A percentile compares a stretch with the other conserved stretches of the same genome.
phyloP scores from a whole-genome alignment of 2,797 vertebrate genomes.

The Syngnathus acus region DNA sequence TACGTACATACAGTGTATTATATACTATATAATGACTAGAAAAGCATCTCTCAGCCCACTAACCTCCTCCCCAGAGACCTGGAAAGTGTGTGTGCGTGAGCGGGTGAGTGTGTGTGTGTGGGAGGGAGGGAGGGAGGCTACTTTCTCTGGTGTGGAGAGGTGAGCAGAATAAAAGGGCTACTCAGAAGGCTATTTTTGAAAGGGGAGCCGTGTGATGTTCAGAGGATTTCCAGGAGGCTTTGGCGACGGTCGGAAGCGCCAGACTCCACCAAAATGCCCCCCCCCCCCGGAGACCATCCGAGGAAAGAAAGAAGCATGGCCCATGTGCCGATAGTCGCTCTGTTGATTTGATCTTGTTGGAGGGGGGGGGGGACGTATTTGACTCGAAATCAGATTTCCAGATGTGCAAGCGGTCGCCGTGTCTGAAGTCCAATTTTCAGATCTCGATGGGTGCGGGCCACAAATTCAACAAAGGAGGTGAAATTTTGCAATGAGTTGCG shows the following conservation, averaged over 20 bases:
- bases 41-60: neutral
- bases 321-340: neutral
- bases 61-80: neutral
- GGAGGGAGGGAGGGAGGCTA: too few species aligned
- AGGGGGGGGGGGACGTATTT: too few species aligned
- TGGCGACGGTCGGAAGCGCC: conserved; percentile 17
- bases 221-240: conserved; percentile 17
- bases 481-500: too few species aligned
- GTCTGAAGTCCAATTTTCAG: too few species aligned
- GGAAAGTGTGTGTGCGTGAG: neutral
- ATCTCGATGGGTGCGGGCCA: too few species aligned
- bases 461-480: too few species aligned
- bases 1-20: neutral
- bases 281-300: neutral
- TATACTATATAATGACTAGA: conserved; percentile 3
- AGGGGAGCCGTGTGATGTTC: conserved; percentile 9
- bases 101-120: neutral
- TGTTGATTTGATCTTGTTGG: neutral
- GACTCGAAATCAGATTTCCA: too few species aligned
- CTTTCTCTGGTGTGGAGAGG: neutral
- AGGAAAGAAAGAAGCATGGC: neutral
- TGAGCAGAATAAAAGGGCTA: conserved; percentile 17
- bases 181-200: conserved; percentile 15
- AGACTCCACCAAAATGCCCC: conserved; percentile 13
- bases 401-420: too few species aligned